Evolutionary conservation across 2,888 invertebrate species (phyloP).

Genomic region (Lycia hirtaria): DNA sequence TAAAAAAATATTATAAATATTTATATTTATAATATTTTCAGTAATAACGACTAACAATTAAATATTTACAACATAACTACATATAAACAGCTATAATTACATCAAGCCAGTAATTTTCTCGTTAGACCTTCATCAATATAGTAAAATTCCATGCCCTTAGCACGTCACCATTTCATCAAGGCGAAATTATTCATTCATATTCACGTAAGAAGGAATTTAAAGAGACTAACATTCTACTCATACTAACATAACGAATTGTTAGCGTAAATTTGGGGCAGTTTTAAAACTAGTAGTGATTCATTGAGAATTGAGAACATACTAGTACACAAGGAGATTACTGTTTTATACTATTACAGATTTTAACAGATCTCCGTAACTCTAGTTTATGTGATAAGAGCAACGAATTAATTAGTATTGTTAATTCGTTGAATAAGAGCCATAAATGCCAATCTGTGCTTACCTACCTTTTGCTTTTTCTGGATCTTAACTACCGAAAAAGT

Average conservation of each 20-base stretch:
- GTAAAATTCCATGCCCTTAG: background rate
- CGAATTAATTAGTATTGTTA: too few relatives aligned
- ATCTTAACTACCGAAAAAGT: too few relatives aligned
- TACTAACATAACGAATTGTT: background rate
- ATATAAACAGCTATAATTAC: background rate
- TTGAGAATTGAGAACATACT: too few relatives aligned
- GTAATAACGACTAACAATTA: background rate
- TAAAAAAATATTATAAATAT: background rate
- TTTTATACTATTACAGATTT: too few relatives aligned
- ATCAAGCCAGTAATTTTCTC: background rate
- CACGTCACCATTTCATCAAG: background rate
- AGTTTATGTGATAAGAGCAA: too few relatives aligned
- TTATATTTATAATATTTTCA: background rate
- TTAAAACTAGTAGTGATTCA: background rate
- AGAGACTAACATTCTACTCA: background rate
- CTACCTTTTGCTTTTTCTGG: too few relatives aligned
- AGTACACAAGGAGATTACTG: too few relatives aligned
- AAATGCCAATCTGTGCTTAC: too few relatives aligned
- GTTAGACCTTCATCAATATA: background rate
- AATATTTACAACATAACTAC: background rate
- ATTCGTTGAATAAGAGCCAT: too few relatives aligned
- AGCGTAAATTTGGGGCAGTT: background rate
- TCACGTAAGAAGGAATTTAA: conserved; percentile 2
- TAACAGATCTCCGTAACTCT: too few relatives aligned
- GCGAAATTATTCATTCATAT: background rate